Evolutionary conservation across 1,140 invertebrate species (phyloP).

Genomic region (Penaeus chinensis): DNA sequence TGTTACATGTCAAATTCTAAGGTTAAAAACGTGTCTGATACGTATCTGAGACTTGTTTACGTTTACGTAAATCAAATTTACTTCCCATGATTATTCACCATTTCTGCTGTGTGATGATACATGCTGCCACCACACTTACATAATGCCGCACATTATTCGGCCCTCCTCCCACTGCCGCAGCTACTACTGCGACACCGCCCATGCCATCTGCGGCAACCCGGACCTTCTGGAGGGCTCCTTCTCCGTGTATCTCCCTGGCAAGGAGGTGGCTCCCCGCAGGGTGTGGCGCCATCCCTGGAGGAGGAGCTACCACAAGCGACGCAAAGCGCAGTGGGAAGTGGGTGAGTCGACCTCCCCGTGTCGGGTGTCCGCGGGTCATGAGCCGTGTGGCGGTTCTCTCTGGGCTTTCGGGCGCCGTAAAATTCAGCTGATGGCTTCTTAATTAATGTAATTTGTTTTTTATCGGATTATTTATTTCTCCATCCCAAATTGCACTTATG

Average conservation of each 20-base stretch:
- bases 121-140: not conserved
- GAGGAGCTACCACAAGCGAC: conserved; percentile 94
- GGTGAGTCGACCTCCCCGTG: conserved; percentile 66
- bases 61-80: too few relatives aligned
- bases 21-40: too few relatives aligned
- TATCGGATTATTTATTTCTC: too few relatives aligned
- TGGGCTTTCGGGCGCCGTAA: too few relatives aligned
- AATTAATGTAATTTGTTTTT: too few relatives aligned
- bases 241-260: conserved; percentile 91
- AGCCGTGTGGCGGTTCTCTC: too few relatives aligned
- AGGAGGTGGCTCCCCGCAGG: conserved; percentile 77
- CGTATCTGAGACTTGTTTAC: too few relatives aligned
- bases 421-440: too few relatives aligned
- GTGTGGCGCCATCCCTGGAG: conserved; percentile 97
- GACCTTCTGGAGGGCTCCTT: conserved; percentile 96
- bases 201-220: conserved; percentile 96
- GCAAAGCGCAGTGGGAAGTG: conserved; percentile 95
- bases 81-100: too few relatives aligned
- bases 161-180: conserved; percentile 68
- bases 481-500: too few relatives aligned
- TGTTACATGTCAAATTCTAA: not conserved
- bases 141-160: not conserved
- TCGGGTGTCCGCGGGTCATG: too few relatives aligned
- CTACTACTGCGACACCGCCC: conserved; percentile 98
- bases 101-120: too few relatives aligned